Evolutionary conservation across 1,140 invertebrate genomes (phyloP), one percentile per base, ranked within the genome.

Genomic region (Eueides isabella): DNA sequence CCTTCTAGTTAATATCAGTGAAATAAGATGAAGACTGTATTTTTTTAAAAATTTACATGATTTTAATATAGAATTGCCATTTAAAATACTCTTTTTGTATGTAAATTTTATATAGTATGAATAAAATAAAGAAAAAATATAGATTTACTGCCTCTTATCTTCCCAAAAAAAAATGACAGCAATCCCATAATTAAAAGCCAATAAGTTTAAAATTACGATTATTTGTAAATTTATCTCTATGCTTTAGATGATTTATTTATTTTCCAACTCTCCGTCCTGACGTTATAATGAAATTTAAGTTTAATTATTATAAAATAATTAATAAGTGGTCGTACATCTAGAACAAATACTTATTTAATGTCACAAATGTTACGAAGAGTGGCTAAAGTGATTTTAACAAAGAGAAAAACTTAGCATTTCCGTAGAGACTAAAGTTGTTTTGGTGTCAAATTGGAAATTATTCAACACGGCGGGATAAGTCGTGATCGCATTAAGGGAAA

Each of bases 161-260:
- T n/a, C n/a, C n/a, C 3, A 16, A 33, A 6, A 35, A 41, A 16
- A 16, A 44, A 16, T 41, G 12, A 38, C 12, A 14, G 11, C 4
- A 38, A 38, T 38, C 4, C 5, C 12, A 14, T 38, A 38, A 3
- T 38, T 38, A 12, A 38, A 38, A 11, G 3, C 14, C 7, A 38
- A 38, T 38, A 38, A 9, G 11, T 38, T 38, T 38, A 14, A 33
- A 33, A 33, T 11, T 33, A 11, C 16, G 48, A 55, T 55, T 55
- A 7, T 55, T 55, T 55, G 48, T 55, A 23, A 55, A 55, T 55
- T 23, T 55, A 55, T 11, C 12, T 55, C 9, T 23, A 55, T 55
- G 66, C 67, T 69, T 69, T 69, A 61, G 16, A 62, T 62, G 11
- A 29, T n/a, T 30, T 63, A 69, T 61, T 61, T 68, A 55, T 69